Percentiles rank a stretch among this genome's conserved stretches.
Conservation (phyloP, 92 coral and sea anemone genomes). For the Phymanthus crucifer region DNA sequence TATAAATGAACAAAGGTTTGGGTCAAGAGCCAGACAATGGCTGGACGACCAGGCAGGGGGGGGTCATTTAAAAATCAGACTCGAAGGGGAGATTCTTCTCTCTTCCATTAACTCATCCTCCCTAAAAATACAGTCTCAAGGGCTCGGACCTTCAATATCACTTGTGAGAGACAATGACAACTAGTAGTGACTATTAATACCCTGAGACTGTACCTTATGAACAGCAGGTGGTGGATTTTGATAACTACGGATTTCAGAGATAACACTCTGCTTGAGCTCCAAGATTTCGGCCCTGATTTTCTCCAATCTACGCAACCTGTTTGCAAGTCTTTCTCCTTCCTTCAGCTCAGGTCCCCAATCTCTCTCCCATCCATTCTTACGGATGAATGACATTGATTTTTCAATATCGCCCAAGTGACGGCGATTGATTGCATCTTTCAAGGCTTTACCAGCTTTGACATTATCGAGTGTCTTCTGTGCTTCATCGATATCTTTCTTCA, state of each 20-base stretch:
- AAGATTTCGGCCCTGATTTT: conserved; percentile 86
- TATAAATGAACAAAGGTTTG: background rate
- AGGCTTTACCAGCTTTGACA: conserved; percentile 87
- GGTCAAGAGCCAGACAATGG: background rate
- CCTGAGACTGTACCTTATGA: conserved; percentile 67
- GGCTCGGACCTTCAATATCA: too few relatives aligned
- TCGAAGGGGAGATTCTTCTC: too few relatives aligned
- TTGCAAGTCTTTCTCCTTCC: conserved; percentile 90
- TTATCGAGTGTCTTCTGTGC: conserved; percentile 81
- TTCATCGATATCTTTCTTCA: conserved; percentile 84
- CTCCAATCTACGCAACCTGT: conserved; percentile 85
- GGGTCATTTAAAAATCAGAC: too few relatives aligned
- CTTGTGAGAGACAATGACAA: background rate
- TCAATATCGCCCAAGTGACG: conserved; percentile 82
- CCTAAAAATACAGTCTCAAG: too few relatives aligned
- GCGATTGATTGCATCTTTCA: conserved; percentile 77
- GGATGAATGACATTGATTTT: conserved; percentile 78
- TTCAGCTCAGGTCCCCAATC: conserved; percentile 88
- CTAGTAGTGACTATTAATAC: background rate
- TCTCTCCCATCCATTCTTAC: conserved; percentile 77
- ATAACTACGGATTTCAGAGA: conserved; percentile 92
- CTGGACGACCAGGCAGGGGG: background rate
- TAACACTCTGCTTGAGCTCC: conserved; percentile 95
- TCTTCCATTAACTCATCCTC: too few relatives aligned
- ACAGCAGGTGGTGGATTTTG: conserved; percentile 96